These are phyloP conservation scores for Lithophane leautieri DNA, from an alignment of 2,888 invertebrate species.

Conservation along the genomic window DNA sequence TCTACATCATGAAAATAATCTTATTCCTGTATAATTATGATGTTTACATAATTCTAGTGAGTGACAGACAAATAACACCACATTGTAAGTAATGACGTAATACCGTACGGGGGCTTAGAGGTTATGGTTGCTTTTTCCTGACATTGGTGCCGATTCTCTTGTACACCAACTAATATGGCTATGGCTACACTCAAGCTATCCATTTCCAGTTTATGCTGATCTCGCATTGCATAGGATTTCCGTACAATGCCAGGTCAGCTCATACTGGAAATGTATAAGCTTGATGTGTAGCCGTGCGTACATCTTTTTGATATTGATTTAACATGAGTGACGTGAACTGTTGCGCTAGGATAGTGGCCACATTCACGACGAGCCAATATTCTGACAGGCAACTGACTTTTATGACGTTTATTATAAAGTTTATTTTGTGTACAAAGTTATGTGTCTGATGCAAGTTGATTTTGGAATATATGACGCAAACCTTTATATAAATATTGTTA, in stretches of 20 bases:
- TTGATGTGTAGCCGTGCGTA: not conserved
- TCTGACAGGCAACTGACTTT: not conserved
- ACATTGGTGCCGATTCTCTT: constrained; percentile 22
- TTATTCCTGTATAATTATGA: not conserved
- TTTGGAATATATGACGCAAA: constrained; percentile 19
- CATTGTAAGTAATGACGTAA: constrained; percentile 4
- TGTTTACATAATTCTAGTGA: not conserved
- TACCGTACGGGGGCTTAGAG: not conserved
- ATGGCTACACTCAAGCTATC: too few relatives aligned
- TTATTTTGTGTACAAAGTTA: constrained; percentile 48
- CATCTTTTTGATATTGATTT: constrained; percentile 16
- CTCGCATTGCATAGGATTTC: too few relatives aligned
- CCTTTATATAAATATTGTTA: constrained; percentile 35
- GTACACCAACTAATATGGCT: too few relatives aligned
- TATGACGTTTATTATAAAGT: constrained; percentile 22
- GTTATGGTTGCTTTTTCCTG: constrained; percentile 1
- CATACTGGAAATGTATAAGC: too few relatives aligned
- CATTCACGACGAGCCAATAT: not conserved
- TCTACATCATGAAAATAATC: not conserved
- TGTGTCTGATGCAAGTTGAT: constrained; percentile 29
- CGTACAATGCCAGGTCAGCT: too few relatives aligned
- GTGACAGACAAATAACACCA: constrained; percentile 3
- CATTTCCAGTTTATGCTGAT: too few relatives aligned
- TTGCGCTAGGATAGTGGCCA: not conserved
- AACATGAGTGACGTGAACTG: not conserved